Percentiles rank a stretch among this genome's conserved stretches.
These are phyloP conservation scores for Frankliniella fusca DNA, from an alignment of 2,888 invertebrate genomes.

Conservation along the genomic window DNA sequence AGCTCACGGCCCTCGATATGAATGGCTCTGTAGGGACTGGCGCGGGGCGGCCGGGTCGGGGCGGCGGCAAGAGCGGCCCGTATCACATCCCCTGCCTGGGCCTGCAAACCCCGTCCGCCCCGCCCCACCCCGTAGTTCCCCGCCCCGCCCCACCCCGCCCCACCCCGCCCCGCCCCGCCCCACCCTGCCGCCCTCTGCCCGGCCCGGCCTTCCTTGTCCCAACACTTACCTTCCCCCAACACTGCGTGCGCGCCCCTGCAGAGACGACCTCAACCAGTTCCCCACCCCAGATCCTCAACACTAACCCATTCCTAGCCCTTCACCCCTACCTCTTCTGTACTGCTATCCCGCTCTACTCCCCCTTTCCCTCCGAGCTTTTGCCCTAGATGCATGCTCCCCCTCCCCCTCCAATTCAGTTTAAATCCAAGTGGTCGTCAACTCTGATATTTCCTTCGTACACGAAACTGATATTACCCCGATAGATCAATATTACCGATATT, in stretches of 20 bases:
- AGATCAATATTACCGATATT: too few relatives aligned
- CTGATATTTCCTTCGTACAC: too few relatives aligned
- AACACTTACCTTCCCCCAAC: too few relatives aligned
- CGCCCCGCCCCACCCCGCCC: background rate
- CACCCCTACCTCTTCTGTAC: background rate
- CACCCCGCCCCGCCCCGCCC: background rate
- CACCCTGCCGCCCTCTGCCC: too few relatives aligned
- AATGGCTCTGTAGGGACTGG: slow-evolving; percentile 18
- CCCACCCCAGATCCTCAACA: background rate
- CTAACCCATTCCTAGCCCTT: background rate
- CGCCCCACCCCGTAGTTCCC: background rate
- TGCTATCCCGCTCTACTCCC: background rate
- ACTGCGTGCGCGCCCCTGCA: background rate
- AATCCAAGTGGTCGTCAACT: too few relatives aligned
- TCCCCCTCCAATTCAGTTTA: too few relatives aligned
- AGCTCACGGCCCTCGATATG: slow-evolving; percentile 23
- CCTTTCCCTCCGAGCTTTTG: background rate
- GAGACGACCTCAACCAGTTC: background rate
- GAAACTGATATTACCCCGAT: too few relatives aligned
- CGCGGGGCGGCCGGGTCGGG: background rate
- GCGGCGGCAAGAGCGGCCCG: background rate
- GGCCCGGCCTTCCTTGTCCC: too few relatives aligned
- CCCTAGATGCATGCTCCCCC: background rate
- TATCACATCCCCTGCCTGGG: background rate
- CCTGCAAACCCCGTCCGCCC: background rate